These are phyloP conservation scores for Dufourea novaeangliae DNA, from an alignment of 1,140 invertebrate genomes.

Conservation along the genomic window DNA sequence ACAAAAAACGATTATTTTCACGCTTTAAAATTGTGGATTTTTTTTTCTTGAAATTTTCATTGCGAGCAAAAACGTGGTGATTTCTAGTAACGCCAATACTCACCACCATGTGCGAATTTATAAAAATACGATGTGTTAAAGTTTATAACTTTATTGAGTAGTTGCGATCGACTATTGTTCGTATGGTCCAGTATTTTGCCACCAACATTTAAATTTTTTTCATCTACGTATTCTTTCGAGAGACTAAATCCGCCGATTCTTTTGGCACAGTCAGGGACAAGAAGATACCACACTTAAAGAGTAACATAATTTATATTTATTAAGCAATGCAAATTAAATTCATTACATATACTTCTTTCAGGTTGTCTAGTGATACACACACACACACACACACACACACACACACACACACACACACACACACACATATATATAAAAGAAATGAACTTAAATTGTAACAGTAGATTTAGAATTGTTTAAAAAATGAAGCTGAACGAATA, in stretches of 20 bases:
- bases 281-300: too few species aligned
- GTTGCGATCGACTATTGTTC: background rate
- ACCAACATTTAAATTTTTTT: background rate
- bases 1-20: conserved; percentile 62
- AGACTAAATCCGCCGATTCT: background rate
- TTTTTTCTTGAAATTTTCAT: background rate
- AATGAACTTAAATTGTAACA: too few species aligned
- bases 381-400: too few species aligned
- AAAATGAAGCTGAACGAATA: too few species aligned
- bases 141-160: background rate
- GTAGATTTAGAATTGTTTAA: too few species aligned
- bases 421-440: too few species aligned
- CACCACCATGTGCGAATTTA: background rate
- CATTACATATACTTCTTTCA: too few species aligned
- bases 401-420: too few species aligned
- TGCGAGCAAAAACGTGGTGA: background rate
- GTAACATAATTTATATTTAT: too few species aligned
- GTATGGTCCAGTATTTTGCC: background rate
- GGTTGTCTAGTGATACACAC: too few species aligned
- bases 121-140: background rate
- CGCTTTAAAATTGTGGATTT: background rate
- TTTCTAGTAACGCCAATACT: background rate
- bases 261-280: too few species aligned
- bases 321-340: too few species aligned
- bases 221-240: background rate